These are phyloP conservation scores for Strix aluco DNA, from an alignment of 2,113 vertebrate genomes.

Conservation along the genomic window DNA sequence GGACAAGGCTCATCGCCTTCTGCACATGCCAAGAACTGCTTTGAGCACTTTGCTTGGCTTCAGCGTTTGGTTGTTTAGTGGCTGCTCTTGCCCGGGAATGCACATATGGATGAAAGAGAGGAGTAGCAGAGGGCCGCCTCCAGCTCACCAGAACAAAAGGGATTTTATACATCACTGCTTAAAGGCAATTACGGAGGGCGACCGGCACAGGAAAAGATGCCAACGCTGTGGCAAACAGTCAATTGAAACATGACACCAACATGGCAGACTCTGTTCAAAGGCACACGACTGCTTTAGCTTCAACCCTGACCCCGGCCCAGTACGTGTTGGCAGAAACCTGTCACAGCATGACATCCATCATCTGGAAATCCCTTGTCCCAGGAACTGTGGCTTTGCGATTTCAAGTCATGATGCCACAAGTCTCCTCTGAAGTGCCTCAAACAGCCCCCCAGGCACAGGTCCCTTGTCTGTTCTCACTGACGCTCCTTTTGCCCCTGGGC, in stretches of 20 bases:
- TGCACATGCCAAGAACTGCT: neutral
- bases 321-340: neutral
- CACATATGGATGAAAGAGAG: neutral
- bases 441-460: neutral
- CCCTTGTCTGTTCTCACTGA: neutral
- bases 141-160: neutral
- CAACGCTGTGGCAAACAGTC: neutral
- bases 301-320: neutral
- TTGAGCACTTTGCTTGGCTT: neutral
- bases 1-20: neutral
- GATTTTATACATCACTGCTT: neutral
- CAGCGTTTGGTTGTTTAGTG: rapidly evolving
- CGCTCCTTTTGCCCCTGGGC: rapidly evolving
- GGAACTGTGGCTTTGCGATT: neutral
- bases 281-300: neutral
- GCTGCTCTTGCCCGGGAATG: neutral
- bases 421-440: neutral
- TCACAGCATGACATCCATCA: neutral
- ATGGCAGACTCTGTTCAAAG: neutral
- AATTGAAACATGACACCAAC: neutral
- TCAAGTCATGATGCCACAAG: neutral
- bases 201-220: neutral
- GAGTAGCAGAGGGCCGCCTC: neutral
- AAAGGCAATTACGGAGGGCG: neutral
- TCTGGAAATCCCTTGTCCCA: neutral